phyloP scores from a whole-genome alignment of 2,113 vertebrate species.

The Urocitellus parryii region DNA sequence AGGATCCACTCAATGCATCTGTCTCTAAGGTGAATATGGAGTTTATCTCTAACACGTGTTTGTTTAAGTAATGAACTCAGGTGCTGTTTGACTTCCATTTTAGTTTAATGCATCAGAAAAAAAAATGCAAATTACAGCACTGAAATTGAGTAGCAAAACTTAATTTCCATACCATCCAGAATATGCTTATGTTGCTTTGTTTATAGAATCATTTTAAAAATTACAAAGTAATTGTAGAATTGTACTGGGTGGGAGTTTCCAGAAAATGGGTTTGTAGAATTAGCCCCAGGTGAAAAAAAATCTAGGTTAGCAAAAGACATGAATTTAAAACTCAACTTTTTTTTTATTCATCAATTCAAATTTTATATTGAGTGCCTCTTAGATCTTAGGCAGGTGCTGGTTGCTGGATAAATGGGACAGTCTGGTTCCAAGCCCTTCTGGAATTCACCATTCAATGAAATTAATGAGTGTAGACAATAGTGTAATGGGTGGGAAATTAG shows the following conservation, averaged over 20 bases:
- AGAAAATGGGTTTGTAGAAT: neutral
- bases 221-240: neutral
- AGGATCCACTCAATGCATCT: neutral
- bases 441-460: neutral
- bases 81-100: neutral
- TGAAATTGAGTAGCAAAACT: neutral
- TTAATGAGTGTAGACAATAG: neutral
- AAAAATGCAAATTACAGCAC: neutral
- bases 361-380: neutral
- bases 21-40: neutral
- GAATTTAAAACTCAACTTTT: neutral
- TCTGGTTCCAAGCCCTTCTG: neutral
- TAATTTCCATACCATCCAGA: neutral
- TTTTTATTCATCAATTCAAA: neutral
- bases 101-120: neutral
- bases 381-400: neutral
- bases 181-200: neutral
- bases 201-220: neutral
- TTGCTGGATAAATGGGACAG: neutral
- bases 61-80: conserved; percentile 22
- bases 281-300: neutral
- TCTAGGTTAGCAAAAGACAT: neutral
- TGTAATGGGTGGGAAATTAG: neutral
- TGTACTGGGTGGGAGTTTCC: neutral
- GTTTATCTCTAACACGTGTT: neutral